These are phyloP conservation scores for Drosophila ambigua DNA, from an alignment of 1,140 invertebrate genomes.

Conservation along the genomic window DNA sequence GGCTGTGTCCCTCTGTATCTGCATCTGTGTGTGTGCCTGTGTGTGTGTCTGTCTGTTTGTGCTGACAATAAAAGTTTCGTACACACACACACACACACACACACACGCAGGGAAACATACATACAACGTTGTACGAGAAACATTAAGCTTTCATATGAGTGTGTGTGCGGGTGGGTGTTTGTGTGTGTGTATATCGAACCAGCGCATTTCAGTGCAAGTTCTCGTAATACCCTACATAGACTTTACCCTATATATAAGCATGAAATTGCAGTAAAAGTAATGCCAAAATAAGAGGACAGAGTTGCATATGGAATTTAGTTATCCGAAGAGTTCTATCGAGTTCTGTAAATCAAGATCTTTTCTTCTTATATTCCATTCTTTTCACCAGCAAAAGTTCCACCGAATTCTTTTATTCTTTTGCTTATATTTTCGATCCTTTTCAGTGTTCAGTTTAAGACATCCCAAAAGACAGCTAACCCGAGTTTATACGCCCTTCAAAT, in stretches of 20 bases:
- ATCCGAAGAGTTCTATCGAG: too few species aligned
- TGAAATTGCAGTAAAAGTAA: constrained; percentile 29
- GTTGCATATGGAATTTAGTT: too few species aligned
- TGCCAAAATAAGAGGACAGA: background rate
- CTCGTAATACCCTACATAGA: constrained; percentile 25
- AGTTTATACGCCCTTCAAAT: too few species aligned
- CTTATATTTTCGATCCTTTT: too few species aligned
- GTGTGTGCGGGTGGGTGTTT: constrained; percentile 3
- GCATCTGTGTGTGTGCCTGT: constrained; percentile 26
- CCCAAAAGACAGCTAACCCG: too few species aligned
- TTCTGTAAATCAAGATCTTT: background rate
- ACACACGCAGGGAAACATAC: constrained; percentile 41
- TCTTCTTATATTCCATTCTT: background rate
- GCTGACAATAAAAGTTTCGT: constrained; percentile 80
- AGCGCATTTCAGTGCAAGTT: constrained; percentile 80
- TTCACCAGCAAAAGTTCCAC: too few species aligned
- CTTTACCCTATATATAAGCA: constrained; percentile 31
- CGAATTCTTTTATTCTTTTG: too few species aligned
- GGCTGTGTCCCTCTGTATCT: constrained; percentile 28
- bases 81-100: constrained; percentile 60
- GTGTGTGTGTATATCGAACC: constrained; percentile 43
- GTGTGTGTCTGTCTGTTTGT: constrained; percentile 71
- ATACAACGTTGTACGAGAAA: constrained; percentile 55
- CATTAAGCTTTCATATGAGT: constrained; percentile 62
- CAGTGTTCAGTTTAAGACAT: too few species aligned